Evolutionary conservation across 2,797 vertebrate species (phyloP), one percentile per base, ranked within the genome.

Genomic region (Danio tinwini): DNA sequence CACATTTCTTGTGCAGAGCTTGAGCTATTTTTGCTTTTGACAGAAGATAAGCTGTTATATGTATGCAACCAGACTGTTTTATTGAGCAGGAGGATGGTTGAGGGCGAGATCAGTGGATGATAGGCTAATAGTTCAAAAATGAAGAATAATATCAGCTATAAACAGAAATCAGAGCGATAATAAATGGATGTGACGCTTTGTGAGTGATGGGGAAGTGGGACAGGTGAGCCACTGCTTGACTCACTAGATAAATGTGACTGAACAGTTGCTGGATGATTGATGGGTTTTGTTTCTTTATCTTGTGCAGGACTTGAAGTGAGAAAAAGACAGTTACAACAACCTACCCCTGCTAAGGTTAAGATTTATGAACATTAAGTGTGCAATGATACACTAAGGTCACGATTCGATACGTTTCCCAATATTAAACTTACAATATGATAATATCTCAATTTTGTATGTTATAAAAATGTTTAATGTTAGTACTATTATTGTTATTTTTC

Each of bases 251-350:
- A 72, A 79, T 72, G 11, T 53, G 68, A 77, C 40, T 5, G 12
- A 78, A 64, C 63, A 55, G 29, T 63, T 29, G 39, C 77, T 64
- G 76, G 37, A 63, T 79, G 59, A 79, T 40, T 44, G 68, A 72
- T 79, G 68, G 45, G 47, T 19, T 47, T 63, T 37, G 58, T 13
- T 52, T 47, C 14, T 72, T 6, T 45, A 17, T 63, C 47, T 17
- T 42, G 52, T 58, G 29, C 45, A 44, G 8, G n/a, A 16, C 64
- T 50, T 59, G 5, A 70, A 70, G n/a, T 7, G 29, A 11, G 21
- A 68, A 69, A 44, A 19, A 76, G 17, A 42, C n/a, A 19, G 16
- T 29, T 59, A 16, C 21, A 8, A 9, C 50, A 39, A 53, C 29
- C 12, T 37, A 53, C 8, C 65, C 13, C 50, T 47, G 6, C 40